Conservation (phyloP, 2,888 invertebrate species). For the Eupithecia vulgata region DNA sequence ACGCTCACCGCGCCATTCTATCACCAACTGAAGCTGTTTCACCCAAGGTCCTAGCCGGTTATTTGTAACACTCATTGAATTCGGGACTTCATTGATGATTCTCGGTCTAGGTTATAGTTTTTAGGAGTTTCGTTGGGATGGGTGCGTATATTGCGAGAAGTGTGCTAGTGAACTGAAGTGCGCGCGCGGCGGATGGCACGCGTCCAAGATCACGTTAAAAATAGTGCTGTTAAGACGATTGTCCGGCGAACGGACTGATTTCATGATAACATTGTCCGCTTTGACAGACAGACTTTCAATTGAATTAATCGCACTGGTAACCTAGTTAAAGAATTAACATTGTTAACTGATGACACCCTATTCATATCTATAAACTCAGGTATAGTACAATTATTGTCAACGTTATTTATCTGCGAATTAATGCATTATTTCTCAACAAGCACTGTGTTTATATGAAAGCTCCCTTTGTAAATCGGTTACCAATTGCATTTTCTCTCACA, state of each 20-base stretch:
- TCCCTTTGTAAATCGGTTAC: background rate
- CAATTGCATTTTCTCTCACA: background rate
- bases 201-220: constrained; percentile 78
- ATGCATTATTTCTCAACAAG: background rate
- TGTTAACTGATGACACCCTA: background rate
- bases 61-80: constrained; percentile 68
- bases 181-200: constrained; percentile 82
- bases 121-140: constrained; percentile 65
- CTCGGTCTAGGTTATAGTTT: constrained; percentile 61
- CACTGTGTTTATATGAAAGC: background rate
- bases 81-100: constrained; percentile 69
- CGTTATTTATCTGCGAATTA: background rate
- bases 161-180: constrained; percentile 86
- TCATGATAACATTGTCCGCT: constrained; percentile 70
- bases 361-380: background rate
- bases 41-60: constrained; percentile 63
- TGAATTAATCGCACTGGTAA: constrained; percentile 21
- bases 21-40: constrained; percentile 67
- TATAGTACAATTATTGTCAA: background rate
- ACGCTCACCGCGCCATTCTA: constrained; percentile 79
- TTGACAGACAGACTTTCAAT: constrained; percentile 48
- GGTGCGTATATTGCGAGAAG: constrained; percentile 79
- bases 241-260: constrained; percentile 66
- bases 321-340: background rate
- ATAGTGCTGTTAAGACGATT: constrained; percentile 79